Evolutionary conservation across 2,113 vertebrate genomes (phyloP), one percentile per base, ranked within the genome.

Genomic region (Dromas ardeola): DNA sequence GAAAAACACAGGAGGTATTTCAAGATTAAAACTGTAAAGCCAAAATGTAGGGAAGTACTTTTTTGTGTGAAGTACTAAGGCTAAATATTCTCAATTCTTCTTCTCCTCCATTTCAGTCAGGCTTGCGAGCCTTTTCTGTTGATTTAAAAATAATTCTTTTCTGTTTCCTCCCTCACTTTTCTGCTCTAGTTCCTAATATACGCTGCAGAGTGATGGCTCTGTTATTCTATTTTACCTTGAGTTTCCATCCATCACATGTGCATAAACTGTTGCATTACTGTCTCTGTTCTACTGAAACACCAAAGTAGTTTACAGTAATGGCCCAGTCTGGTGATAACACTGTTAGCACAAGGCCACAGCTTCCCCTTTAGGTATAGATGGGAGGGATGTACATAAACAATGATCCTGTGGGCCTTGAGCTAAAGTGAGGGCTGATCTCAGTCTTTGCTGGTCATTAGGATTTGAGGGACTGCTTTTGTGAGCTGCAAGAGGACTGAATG

Each of bases 261-360:
- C 78, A 86, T 77, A 80, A 91, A 52, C 53, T 82, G 77, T 82
- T 95, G 78, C 67, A 47, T 94, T 73, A 83, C 63, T 87, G 45
- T 91, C 71, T 84, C 42, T 65, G 9, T 88, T 85, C 81, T 80
- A 26, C 53, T 88, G 96, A 86, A 97, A 86, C 80, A 85, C 70
- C 50, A 9, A 56, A 83, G 89, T 29, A 82, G 66, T 94, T 96
- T 77, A 62, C 42, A 62, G 74, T 81, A 91, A 93, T 91, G 78
- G 65, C 55, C 50, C 38, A 56, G 53, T 32, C 59, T 78, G 79
- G 36, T 73, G 86, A 80, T 80, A 40, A 65, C 58, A 53, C 43
- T 74, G 42, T 88, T 79, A 83, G 78, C 56, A 56, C 45, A 85
- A 95, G 91, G 78, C 87, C 74, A 67, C 34, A 55, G 62, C 58